These are phyloP conservation scores for Catocala nupta DNA, from an alignment of 2,888 invertebrate genomes.

Conservation along the genomic window DNA sequence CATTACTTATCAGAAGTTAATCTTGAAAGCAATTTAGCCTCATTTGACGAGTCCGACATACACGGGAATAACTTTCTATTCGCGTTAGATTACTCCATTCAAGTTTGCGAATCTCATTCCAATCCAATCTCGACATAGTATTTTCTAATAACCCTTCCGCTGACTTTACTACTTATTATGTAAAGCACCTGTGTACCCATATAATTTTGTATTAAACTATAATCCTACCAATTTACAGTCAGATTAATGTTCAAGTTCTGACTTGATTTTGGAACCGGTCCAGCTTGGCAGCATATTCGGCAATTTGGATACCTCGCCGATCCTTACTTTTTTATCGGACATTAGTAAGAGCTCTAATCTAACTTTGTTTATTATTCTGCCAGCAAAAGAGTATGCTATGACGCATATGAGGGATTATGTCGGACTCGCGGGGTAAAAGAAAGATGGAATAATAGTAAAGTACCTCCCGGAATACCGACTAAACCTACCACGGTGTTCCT, in stretches of 20 bases:
- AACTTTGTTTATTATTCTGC: constrained; percentile 43
- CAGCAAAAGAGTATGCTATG: constrained; percentile 9
- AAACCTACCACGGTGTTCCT: no score
- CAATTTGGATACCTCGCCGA: constrained; percentile 64
- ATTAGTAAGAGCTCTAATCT: constrained; percentile 57
- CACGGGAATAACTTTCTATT: constrained; percentile 22
- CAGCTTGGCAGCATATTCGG: constrained; percentile 71
- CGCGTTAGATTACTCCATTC: constrained; percentile 13
- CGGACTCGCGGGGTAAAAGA: no score
- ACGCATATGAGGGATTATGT: no score
- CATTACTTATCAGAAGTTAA: constrained; percentile 24
- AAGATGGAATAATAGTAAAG: no score
- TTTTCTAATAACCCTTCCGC: constrained; percentile 30
- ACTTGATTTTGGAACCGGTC: constrained; percentile 68
- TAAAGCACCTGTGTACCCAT: constrained; percentile 42
- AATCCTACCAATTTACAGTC: constrained; percentile 67
- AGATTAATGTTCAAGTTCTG: constrained; percentile 64
- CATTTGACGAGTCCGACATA: constrained; percentile 29
- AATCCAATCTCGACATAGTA: constrained; percentile 21
- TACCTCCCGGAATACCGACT: no score
- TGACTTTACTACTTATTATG: constrained; percentile 32
- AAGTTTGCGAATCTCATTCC: constrained; percentile 33
- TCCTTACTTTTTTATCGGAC: constrained; percentile 65
- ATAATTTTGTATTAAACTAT: constrained; percentile 63
- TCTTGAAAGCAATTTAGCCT: constrained; percentile 29